Evolutionary conservation across 2,888 invertebrate species (phyloP), one percentile per base, ranked within the genome.

Genomic region (Melipona bicolor): DNA sequence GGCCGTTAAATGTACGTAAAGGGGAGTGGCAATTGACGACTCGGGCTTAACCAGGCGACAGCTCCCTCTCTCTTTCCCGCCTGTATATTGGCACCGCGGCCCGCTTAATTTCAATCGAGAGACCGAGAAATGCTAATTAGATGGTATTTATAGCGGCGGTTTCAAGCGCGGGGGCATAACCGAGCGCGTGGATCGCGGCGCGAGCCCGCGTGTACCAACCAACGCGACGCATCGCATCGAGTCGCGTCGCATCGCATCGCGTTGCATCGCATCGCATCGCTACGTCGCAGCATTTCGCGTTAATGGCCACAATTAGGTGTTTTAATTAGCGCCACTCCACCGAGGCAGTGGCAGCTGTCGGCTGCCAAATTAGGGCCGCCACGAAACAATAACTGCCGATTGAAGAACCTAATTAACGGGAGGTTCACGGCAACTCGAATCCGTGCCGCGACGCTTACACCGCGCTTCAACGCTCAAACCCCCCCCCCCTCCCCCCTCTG

Each of bases 281-380:
- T 82, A 89, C 92, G 88, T 91, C 89, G 91, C 91, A 90, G 91
- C 91, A 90, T 92, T 93, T 93, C 91, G 91, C 93, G 94, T 94
- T 94, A 94, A 94, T 94, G 93, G 92, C 93, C 93, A 93, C 94
- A 94, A 94, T 94, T 94, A 94, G 93, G 93, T 94, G 92, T 94
- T 94, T 94, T 94, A 94, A 94, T 94, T 94, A 94, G 94, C 92
- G 92, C 90, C 89, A 92, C 89, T 92, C 90, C 89, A 90, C 91
- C 90, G 89, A 43, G 43, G 89, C 91, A 89, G 91, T 90, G 89
- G 93, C 93, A 91, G 93, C 93, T 92, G 93, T 92, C 87, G 90
- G 91, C 91, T 90, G 91, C 92, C 92, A 93, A 94, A 94, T 94
- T 94, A 94, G 93, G 93, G 92, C 93, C 91, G 88, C 89, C 84